Evolutionary conservation across 1,140 invertebrate species (phyloP).

Genomic region (Bombus haemorrhoidalis): DNA sequence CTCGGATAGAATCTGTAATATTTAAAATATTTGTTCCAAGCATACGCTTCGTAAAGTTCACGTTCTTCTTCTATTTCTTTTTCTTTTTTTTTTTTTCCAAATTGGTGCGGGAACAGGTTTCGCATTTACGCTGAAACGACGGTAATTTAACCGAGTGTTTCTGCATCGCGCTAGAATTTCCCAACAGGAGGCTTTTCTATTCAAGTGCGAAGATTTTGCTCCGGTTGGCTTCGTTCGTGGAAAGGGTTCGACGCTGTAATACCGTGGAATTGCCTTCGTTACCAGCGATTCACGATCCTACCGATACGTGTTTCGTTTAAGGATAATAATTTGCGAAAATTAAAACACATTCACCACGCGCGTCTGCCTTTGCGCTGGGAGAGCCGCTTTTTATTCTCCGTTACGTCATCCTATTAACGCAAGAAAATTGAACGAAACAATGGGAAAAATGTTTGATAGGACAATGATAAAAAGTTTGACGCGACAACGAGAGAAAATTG

Average conservation of each 20-base stretch:
- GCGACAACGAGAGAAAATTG: background rate
- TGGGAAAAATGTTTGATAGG: too few relatives aligned
- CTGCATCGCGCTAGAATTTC: background rate
- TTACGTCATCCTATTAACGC: background rate
- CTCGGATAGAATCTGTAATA: background rate
- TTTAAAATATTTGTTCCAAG: background rate
- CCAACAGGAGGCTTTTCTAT: background rate
- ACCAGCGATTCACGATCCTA: background rate
- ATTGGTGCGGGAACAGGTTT: background rate
- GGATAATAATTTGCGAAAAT: background rate
- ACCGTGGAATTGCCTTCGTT: constrained; percentile 6
- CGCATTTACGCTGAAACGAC: background rate
- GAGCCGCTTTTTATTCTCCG: background rate
- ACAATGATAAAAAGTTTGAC: background rate
- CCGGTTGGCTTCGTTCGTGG: background rate
- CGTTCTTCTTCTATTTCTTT: too few relatives aligned
- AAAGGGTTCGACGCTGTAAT: background rate
- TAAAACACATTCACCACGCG: background rate
- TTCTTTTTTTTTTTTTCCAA: too few relatives aligned
- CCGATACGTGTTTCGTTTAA: background rate
- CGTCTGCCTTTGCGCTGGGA: background rate
- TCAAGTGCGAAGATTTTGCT: background rate
- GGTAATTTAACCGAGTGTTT: background rate
- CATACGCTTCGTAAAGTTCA: background rate
- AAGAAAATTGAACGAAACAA: background rate